phyloP scores from a whole-genome alignment of 2,888 invertebrate species.

The Boloria selene region DNA sequence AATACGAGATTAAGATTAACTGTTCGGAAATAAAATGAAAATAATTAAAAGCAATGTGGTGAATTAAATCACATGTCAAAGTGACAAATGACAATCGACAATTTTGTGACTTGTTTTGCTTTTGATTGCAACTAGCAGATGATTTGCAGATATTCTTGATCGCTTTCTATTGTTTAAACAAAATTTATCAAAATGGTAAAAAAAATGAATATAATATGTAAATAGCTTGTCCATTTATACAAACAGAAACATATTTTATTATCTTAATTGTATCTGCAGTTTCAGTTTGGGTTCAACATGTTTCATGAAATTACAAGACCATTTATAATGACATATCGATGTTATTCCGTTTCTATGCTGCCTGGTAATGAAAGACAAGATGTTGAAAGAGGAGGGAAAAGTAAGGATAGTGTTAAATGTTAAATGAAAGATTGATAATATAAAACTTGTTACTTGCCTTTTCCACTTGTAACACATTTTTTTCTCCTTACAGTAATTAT shows the following conservation, averaged over 20 bases:
- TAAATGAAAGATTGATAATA: background rate
- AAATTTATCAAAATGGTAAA: conserved; percentile 55
- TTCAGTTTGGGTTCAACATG: conserved; percentile 94
- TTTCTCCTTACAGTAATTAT: conserved; percentile 91
- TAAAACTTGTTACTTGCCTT: too few species aligned
- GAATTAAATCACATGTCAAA: background rate
- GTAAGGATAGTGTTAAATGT: conserved; percentile 75
- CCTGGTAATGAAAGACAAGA: conserved; percentile 96
- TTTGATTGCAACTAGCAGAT: conserved; percentile 33
- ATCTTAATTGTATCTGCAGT: conserved; percentile 62
- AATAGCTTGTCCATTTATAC: background rate
- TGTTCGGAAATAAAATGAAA: too few species aligned
- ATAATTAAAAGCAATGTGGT: too few species aligned
- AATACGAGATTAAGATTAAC: too few species aligned
- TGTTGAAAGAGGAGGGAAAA: conserved; percentile 98
- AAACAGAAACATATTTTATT: background rate
- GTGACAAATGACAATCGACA: conserved; percentile 15
- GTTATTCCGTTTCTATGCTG: conserved; percentile 97
- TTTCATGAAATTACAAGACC: conserved; percentile 92
- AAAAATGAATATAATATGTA: background rate
- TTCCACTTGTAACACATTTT: background rate
- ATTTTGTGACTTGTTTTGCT: conserved; percentile 19
- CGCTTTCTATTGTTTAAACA: conserved; percentile 35
- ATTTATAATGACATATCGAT: conserved; percentile 92
- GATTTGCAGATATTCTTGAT: conserved; percentile 59